Percentiles rank a stretch among this genome's conserved stretches.
Evolutionary conservation across 2,797 vertebrate species (phyloP).

Genomic region (Coendou prehensilis): DNA sequence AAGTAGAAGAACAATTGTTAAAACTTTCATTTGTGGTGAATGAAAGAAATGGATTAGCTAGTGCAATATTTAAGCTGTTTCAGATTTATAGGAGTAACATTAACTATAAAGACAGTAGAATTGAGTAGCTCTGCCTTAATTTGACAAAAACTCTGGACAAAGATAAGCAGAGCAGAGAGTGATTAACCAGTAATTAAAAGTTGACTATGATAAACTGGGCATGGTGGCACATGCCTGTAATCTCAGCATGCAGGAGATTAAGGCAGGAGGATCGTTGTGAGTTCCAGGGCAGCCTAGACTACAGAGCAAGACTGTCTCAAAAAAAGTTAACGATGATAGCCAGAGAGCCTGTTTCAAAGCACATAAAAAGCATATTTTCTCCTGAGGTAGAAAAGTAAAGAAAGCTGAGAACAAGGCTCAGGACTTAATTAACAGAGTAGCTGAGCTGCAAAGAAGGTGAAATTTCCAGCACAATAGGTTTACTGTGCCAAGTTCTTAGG

Average conservation of each 20-base stretch:
- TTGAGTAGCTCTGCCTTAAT: not conserved
- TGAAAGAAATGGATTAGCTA: not conserved
- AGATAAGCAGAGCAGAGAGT: not conserved
- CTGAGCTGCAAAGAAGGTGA: not conserved
- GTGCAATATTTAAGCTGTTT: not conserved
- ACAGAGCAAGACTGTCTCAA: not conserved
- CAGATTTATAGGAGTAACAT: not conserved
- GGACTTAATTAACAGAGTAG: not conserved
- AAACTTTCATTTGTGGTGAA: not conserved
- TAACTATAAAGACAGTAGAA: not conserved
- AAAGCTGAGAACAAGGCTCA: not conserved
- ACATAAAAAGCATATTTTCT: not conserved
- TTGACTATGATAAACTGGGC: not conserved
- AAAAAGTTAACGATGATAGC: not conserved
- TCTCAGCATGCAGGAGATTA: not conserved
- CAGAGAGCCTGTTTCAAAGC: not conserved
- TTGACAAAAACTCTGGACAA: not conserved
- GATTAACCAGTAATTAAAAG: not conserved
- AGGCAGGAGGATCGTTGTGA: not conserved
- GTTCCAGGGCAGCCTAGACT: not conserved
- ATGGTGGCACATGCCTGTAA: not conserved
- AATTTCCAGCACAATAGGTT: not conserved
- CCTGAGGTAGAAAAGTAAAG: not conserved
- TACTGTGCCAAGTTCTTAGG: not conserved
- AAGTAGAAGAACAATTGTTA: not conserved